Evolutionary conservation across 2,888 invertebrate genomes (phyloP), one percentile per base, ranked within the genome.

Genomic region (Odontomyia ornata): DNA sequence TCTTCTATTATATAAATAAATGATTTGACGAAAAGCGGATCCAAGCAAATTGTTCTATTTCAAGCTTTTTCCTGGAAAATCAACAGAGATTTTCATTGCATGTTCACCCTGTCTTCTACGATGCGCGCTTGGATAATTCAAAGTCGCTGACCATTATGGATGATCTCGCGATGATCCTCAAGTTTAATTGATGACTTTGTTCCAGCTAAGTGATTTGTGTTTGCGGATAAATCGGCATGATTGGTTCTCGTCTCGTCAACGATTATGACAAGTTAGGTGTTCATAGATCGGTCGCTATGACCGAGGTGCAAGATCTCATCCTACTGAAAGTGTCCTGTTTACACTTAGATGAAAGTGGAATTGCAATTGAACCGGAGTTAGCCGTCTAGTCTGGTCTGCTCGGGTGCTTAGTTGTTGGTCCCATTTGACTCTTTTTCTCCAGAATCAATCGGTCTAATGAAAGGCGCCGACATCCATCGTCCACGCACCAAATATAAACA

Each of bases 401-500:
- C 9, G 36, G 36, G n/a, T n/a, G 15, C 18, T 21, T 57, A 9
- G 23, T 52, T 36, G 36, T 9, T 36, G 36, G 9, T 36, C 36
- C 36, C 9, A 3, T 36, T 36, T 36, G 9, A 36, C 36, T 9
- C 36, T 9, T 9, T 9, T 36, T 9, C 36, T 9, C 36, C 36
- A 36, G 36, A 36, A 36, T 36, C 56, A 60, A 43, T 73, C 64
- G 52, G 36, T 27, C 27, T 73, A 47, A 75, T 75, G 75, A 78
- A 78, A 78, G 77, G 77, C 78, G 78, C 78, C 78, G 77, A 78
- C 77, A 71, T 47, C 77, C 46, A 64, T 52, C 69, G 75, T 75
- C 75, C 78, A 78, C 78, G 77, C 77, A 77, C 71, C 76, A 75
- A 77, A 71, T 71, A 30, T 52, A 76, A 72, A 75, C 69, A 77